Evolutionary conservation across 1,140 invertebrate genomes (phyloP), one percentile per base, ranked within the genome.

Genomic region (Drosophila chauvacae): DNA sequence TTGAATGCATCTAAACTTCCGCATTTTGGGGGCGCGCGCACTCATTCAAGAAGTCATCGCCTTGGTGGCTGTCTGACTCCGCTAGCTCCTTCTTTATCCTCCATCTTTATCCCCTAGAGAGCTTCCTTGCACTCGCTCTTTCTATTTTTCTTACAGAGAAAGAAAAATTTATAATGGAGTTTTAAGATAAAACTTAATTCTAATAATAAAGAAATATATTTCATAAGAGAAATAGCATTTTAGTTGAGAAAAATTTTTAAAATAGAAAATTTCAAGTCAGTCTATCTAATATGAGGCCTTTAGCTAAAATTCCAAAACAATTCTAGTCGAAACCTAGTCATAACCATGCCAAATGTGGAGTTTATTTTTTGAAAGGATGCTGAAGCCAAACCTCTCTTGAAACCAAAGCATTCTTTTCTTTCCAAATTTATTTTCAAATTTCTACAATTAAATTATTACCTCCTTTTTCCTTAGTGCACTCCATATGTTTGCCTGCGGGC

Each of bases 11-110:
- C 68, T 71, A 78, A 88, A 84, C 84, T 88, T 88, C 84, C 84
- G 84, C 84, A 88, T 87, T 88, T 87, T 72, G 85, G 84, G 80
- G 71, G 83, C 79, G 63, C 70, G 57, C 14, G 33, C 33, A 16
- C 42, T 77, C 74, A 65, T 64, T 53, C 65, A 71, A 81, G 66
- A 82, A 84, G 80, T 65, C 73, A 68, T 77, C 72, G 65, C 73
- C 60, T 62, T 50, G 59, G 59, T 77, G 11, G 30, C 18, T 20
- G 51, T 16, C 30, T 23, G 4, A 23, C 51, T 73, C 61, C 45
- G 44, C 66, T 28, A n/a, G 62, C 33, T 66, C 48, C 66, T 66
- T 39, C 66, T 64, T 64, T 80, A 80, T 83, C 71, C 50, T 71
- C 63, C 45, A 42, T 41, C 50, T 30, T 63, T 30, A 35, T 44